A percentile compares a stretch with the other conserved stretches of the same genome.
These are phyloP conservation scores for Corticium candelabrum DNA, from an alignment of 37 sponge, comb jelly and placozoan genomes.

Conservation along the genomic window DNA sequence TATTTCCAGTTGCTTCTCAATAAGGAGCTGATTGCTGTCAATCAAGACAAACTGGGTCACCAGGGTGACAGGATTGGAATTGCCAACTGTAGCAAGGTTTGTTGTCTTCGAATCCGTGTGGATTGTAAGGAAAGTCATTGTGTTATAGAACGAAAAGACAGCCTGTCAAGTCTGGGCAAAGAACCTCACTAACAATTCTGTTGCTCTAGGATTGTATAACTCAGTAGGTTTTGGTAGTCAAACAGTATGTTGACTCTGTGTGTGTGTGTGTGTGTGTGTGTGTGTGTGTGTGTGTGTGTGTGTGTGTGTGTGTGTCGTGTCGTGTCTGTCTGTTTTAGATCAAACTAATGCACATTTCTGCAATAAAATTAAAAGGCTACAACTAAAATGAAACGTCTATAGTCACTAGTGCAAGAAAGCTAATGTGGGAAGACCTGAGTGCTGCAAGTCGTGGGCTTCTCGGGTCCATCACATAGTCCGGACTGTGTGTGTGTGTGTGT, in stretches of 20 bases:
- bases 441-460: no score
- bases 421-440: no score
- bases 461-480: no score
- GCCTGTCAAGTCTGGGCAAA: constrained; percentile 72
- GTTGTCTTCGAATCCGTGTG: background rate
- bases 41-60: constrained; percentile 54
- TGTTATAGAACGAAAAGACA: background rate
- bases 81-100: constrained; percentile 20
- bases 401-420: no score
- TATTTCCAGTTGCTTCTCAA: constrained; percentile 54
- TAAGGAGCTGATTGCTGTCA: constrained; percentile 60
- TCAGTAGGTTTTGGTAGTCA: constrained; percentile 44
- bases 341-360: no score
- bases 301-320: constrained; percentile 13
- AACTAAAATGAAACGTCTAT: no score
- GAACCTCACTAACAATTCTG: constrained; percentile 19
- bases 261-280: no score
- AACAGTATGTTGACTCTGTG: no score
- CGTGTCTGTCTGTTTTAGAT: no score
- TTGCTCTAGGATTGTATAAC: constrained; percentile 66
- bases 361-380: no score
- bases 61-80: constrained; percentile 33
- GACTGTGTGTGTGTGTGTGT: no score
- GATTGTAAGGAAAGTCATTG: background rate
- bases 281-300: no score